Base-by-base conservation (phyloP, 2,888 invertebrate genomes). In the Philonicus albiceps region DNA sequence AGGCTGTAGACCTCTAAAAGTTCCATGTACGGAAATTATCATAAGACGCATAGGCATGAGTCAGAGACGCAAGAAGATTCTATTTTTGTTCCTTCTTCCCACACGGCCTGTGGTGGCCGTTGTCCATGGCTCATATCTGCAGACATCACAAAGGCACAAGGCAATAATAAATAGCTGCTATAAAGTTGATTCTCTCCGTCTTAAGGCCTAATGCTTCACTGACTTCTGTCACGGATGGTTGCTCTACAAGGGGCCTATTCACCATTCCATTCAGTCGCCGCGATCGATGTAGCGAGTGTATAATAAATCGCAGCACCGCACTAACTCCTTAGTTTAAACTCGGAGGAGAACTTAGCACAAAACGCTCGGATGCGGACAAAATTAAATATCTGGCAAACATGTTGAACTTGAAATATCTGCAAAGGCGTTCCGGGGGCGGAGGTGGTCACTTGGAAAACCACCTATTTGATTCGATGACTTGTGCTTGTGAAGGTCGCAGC, bases 181-280 rank as follows among this genome's bases (percentile, higher is more conserved):
- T 76, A 76, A 76, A 76, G 22, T 40, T 43, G 34, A 76, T 37
- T 76, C 76, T 76, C 76, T 76, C 19, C 76, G 19, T 76, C 40
- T 76, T 40, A 76, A 76, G 37, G 37, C 40, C 43, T 22, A 37
- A 22, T 76, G 76, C 76, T 76, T 76, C 37, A 76, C 76, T 76
- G 76, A 76, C 40, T 76, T 76, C 76, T 76, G 76, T 76, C 76
- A 76, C 11, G 76, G 76, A 76, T 76, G 76, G 76, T 43, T 76
- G 76, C 37, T 40, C 40, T 40, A 76, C 76, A 76, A 76, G 76
- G 76, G 76, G 76, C 76, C 40, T 40, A 76, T 76, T 76, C 76
- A 76, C 76, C 76, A 40, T 13, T 74, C 34, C 34, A 74, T 34
- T 22, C 34, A 76, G 37, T 76, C 76, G 37, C 40, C 40, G 11